A percentile compares a stretch with the other conserved stretches of the same genome.
phyloP scores from a whole-genome alignment of 2,888 invertebrate genomes.

The Limnephilus lunatus region DNA sequence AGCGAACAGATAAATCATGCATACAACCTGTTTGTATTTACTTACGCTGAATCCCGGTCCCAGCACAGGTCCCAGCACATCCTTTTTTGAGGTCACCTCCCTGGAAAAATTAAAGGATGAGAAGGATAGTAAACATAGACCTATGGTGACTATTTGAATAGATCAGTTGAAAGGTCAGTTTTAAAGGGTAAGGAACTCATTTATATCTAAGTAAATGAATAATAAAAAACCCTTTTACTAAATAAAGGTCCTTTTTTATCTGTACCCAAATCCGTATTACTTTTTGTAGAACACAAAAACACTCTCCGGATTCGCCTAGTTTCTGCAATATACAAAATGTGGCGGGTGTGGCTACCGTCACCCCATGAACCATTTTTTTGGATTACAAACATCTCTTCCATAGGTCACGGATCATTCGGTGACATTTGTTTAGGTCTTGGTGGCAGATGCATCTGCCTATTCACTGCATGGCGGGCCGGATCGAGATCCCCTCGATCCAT shows the following conservation, averaged over 20 bases:
- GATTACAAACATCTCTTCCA: too few relatives aligned
- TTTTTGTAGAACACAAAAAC: background rate
- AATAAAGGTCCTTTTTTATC: background rate
- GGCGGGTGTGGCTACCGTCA: too few relatives aligned
- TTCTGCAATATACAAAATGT: too few relatives aligned
- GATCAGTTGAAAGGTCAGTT: background rate
- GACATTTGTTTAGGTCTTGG: too few relatives aligned
- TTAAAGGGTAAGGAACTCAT: background rate
- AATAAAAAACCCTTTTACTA: background rate
- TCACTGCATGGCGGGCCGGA: too few relatives aligned
- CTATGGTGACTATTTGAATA: background rate
- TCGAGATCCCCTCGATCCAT: too few relatives aligned
- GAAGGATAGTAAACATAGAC: background rate
- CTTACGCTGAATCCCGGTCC: slow-evolving; percentile 37
- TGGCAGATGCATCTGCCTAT: too few relatives aligned
- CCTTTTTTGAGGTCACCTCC: slow-evolving; percentile 45
- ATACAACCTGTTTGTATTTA: background rate
- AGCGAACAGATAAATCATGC: background rate
- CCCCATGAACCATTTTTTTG: too few relatives aligned
- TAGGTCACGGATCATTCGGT: too few relatives aligned
- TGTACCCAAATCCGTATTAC: background rate
- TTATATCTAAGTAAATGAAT: background rate
- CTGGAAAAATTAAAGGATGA: slow-evolving; percentile 26
- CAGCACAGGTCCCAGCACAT: slow-evolving; percentile 4
- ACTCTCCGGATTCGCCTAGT: too few relatives aligned